Evolutionary conservation across 2,797 vertebrate genomes (phyloP), one percentile per base, ranked within the genome.

Genomic region (Coendou prehensilis): DNA sequence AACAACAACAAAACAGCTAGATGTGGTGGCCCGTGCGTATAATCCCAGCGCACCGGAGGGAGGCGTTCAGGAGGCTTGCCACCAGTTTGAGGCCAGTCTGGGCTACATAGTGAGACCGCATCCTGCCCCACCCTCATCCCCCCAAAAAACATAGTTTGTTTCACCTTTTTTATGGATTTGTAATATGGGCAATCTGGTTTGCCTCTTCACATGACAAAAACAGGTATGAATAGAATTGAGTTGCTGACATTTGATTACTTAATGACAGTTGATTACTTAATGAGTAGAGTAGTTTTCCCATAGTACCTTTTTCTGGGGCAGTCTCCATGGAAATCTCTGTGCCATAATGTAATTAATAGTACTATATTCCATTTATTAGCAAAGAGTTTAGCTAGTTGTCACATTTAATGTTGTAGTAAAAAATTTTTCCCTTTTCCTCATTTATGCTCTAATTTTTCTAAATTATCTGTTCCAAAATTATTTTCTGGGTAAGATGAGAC

Each of bases 401-500:
- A 91, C 22, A 76, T 59, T 83, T 90, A 54, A 85, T 71, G 23
- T 75, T 87, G 57, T 50, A 76, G n/a, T 93, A 80, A 75, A 63
- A 94, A 76, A 75, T 23, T 41, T 86, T 92, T 85, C 59, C 28
- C 23, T 94, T 82, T 76, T 63, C 56, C 9, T 93, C 9, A 54
- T 47, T 76, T 80, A 71, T 45, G 61, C 63, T 93, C 67, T 85
- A 50, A n/a, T 91, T 91, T 91, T 93, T 69, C 30, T 81, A 71
- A 61, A 50, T 75, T 92, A 13, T 87, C 78, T 87, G 5, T 82
- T 95, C 73, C 57, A n/a, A 1, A 64, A 90, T 81, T 92, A 86
- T 73, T 96, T 94, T 83, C 82, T 92, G 23, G 73, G 26, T 87
- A 75, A 86, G 85, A 50, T 20, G 23, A 94, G 54, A 76, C 41